Base-by-base conservation (phyloP, 2,797 vertebrate species). In the Hoplostethus mediterraneus region DNA sequence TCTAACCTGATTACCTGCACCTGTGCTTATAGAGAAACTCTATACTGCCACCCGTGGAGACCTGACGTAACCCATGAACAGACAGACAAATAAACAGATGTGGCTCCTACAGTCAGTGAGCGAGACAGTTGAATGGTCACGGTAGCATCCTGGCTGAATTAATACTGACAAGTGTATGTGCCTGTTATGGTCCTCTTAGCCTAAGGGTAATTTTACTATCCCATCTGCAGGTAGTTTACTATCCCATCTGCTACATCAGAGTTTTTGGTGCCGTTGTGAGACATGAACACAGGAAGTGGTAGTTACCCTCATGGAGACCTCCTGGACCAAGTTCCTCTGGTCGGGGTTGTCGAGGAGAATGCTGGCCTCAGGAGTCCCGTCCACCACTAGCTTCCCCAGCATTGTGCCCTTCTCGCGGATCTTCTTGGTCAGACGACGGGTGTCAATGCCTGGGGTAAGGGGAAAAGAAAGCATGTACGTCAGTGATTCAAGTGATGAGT, bases 321-420 rank as follows among this genome's bases (percentile, higher is more conserved):
- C 97, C 81, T 94, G 95, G 58, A 98, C 97, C 82, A 99, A 86
- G 83, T 98, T 96, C 60, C 79, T 92, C 65, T 90, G 77, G 84
- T 96, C 95, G 0, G 97, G 97, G 67, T 98, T 95, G 12, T 96
- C 93, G 5, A 97, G 96, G 0, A 94, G 88, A 14, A 98, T 4
- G 0, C 57, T 79, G 6, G 73, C 67, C 63, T 90, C 90, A 0
- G 88, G 88, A 4, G 87, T 93, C 57, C 95, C 96, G 0, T 96
- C 95, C 0, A 95, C 91, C 53, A 98, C 89, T 85, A 99, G 92
- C 82, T 97, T 97, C 66, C 97, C 98, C 91, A 99, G 76, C 84
- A 99, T 95, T 25, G 96, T 96, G n/a, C 98, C 98, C 70, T 97
- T 96, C 82, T 98, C 96, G 0, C 98, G 81, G 86, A 99, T 96